Evolutionary conservation across 2,113 vertebrate genomes (phyloP), one percentile per base, ranked within the genome.

Genomic region (Toxotes chatareus): DNA sequence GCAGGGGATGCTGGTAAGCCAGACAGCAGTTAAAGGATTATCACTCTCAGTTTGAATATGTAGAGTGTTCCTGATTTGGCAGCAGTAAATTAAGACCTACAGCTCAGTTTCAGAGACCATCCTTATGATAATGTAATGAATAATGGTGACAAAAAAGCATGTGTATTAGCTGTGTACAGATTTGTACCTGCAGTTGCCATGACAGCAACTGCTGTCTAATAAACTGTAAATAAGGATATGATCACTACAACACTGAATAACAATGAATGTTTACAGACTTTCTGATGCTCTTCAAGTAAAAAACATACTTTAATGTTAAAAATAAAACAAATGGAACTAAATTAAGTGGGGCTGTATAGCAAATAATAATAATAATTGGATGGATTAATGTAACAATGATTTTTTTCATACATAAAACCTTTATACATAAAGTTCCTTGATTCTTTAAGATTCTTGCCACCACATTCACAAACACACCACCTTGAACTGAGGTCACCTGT

Each of bases 1-100:
- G 56, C 16, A 21, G 47, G 19, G 31, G 47, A 73, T 75, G 53
- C 69, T 61, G 85, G 87, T 90, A 86, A 73, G 80, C 4, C n/a
- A 12, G 34, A 53, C 21, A 44, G 4, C 16, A 36, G 11, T 32
- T 7, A 51, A 38, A 55, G 34, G 9, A 44, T 19, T 69, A 23
- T 46, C 14, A 36, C n/a, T 34, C 4, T 59, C 3, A 34, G 27
- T 69, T 46, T 60, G 8, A 53, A 67, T 46, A 34, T 34, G 4
- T 46, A 11, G 5, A 12, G 3, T 13, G 19, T 34, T 32, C 0
- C 1, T n/a, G 42, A 34, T 19, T 36, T 11, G 12, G 9, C 3
- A 23, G 13, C 9, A 23, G n/a, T 4, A 34, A n/a, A 42, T 19
- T 32, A 71, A 36, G 56, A 64, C 2, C 27, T 55, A 21, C 7